phyloP scores from a whole-genome alignment of 2,797 vertebrate genomes.

The Cirrhinus mrigala region DNA sequence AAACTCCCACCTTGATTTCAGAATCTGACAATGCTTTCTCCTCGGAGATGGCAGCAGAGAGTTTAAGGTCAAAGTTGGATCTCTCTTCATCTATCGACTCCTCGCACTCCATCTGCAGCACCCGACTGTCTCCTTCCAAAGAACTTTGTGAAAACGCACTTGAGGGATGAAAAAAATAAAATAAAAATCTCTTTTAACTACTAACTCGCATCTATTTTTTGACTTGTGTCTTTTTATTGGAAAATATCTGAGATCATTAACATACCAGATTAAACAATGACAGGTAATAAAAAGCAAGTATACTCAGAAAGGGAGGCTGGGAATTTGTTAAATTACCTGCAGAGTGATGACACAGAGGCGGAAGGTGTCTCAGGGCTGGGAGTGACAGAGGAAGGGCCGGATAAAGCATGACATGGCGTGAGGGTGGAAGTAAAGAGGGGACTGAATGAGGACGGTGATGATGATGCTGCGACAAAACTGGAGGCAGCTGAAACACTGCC shows the following conservation, averaged over 20 bases:
- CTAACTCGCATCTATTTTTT: neutral
- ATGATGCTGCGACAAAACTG: slow-evolving; percentile 46
- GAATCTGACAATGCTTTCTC: slow-evolving; percentile 83
- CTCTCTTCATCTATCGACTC: slow-evolving; percentile 43
- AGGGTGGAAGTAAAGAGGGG: slow-evolving; percentile 53
- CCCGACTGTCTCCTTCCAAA: slow-evolving; percentile 1
- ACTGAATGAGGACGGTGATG: slow-evolving; percentile 55
- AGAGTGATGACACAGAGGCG: slow-evolving; percentile 57
- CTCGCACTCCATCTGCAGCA: slow-evolving; percentile 8
- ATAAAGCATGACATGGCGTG: slow-evolving; percentile 57
- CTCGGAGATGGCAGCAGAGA: slow-evolving; percentile 69
- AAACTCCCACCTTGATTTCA: slow-evolving; percentile 80
- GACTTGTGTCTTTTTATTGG: neutral
- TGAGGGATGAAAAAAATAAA: neutral
- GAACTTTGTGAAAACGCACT: slow-evolving; percentile 25
- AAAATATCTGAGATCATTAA: neutral
- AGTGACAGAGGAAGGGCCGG: slow-evolving; percentile 54
- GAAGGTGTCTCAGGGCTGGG: slow-evolving; percentile 61
- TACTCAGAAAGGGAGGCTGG: neutral
- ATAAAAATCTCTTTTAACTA: neutral
- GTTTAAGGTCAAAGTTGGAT: slow-evolving; percentile 72
- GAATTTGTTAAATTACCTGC: slow-evolving; percentile 70
- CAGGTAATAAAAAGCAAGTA: neutral
- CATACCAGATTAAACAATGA: neutral
- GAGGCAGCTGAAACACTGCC: slow-evolving; percentile 45